A percentile compares a stretch with the other conserved stretches of the same genome.
Evolutionary conservation across 2,797 vertebrate species (phyloP).

Genomic region (Chiloscyllium punctatum): DNA sequence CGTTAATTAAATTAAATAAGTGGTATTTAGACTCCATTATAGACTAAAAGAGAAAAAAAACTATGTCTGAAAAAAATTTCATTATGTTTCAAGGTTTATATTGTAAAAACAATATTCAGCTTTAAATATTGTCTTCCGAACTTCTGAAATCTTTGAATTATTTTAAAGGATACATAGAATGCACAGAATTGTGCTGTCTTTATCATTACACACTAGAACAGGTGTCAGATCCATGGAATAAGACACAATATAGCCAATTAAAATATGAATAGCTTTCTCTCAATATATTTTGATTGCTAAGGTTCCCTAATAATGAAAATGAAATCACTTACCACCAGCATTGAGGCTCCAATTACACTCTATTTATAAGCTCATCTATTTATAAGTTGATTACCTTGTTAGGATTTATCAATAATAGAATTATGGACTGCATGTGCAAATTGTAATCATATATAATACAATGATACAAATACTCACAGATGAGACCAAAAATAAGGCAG

Average conservation of each 20-base stretch:
- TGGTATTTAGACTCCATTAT: constrained; percentile 41
- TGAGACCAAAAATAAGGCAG: background rate
- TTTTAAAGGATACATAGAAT: background rate
- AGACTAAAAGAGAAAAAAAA: constrained; percentile 1
- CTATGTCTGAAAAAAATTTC: background rate
- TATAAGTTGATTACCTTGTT: constrained; percentile 20
- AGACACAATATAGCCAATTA: background rate
- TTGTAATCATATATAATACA: background rate
- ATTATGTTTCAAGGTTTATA: background rate
- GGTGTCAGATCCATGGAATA: background rate
- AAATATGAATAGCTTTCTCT: constrained; percentile 9
- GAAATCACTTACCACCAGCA: constrained; percentile 1
- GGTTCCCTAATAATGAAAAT: background rate
- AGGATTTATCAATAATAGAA: constrained; percentile 27
- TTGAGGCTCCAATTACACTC: constrained; percentile 6
- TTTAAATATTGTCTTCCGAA: background rate
- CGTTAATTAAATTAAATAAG: constrained; percentile 46
- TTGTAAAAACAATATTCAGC: background rate
- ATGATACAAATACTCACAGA: background rate
- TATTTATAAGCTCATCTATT: constrained; percentile 19
- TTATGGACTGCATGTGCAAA: background rate
- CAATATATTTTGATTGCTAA: background rate
- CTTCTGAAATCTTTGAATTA: background rate
- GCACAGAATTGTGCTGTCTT: background rate
- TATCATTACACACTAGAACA: background rate